Evolutionary conservation across 2,888 invertebrate species (phyloP), one percentile per base, ranked within the genome.

Genomic region (Lasius platythorax): DNA sequence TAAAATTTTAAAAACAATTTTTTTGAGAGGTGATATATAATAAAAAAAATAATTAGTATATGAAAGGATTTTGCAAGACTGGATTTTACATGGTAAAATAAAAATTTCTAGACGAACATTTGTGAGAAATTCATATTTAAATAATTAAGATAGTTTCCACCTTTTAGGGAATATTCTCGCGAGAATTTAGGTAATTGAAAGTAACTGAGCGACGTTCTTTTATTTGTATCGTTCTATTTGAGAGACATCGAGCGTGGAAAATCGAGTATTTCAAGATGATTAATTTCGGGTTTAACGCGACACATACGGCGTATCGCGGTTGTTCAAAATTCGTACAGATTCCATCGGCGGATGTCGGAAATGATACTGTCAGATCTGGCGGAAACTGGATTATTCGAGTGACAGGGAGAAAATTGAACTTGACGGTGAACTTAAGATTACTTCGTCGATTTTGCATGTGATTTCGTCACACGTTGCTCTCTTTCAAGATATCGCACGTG

Each of bases 271-370:
- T 79, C 33, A 58, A 72, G 37, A 81, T 81, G 79, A 72, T 61
- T 61, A 72, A 79, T 81, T 73, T 81, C 79, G 79, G 58, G 12
- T 72, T 72, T 72, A 81, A 81, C 46, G 37, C 28, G 61, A 23
- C 15, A 30, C 61, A 33, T 79, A 46, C 58, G 40, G 46, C 15
- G 58, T 70, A 61, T 79, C 18, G 72, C 3, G 72, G 2, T 79
- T 58, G 18, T 46, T 81, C 85, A 89, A 89, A 89, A 89, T 89
- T 89, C 18, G 75, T 74, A 81, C 28, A 76, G 84, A 84, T 85
- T 61, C 58, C 33, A 76, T 70, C 68, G 64, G n/a, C 64, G 85
- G 70, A 79, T 88, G 61, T 12, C 72, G 46, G 79, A 81, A 23
- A 81, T 72, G 72, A 81, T 63, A 72, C 61, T 12, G 58, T 11